Conservation (phyloP, 2,113 vertebrate species). For the Ahaetulla prasina region DNA sequence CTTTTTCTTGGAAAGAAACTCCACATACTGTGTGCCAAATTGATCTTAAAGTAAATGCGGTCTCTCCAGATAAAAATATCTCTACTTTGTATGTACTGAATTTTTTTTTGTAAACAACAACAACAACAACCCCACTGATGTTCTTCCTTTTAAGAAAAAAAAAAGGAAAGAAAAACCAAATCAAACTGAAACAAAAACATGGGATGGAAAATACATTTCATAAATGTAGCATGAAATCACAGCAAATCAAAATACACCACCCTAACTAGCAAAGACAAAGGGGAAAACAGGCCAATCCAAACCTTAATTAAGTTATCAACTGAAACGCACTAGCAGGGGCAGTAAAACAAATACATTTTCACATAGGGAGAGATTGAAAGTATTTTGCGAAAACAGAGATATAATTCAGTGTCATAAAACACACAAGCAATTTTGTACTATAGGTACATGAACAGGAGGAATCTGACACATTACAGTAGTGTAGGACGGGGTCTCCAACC, state of each 20-base stretch:
- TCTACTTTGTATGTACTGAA: background rate
- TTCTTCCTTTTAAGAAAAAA: background rate
- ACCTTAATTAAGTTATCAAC: background rate
- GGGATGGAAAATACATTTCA: background rate
- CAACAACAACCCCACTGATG: background rate
- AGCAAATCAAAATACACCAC: background rate
- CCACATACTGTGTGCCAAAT: background rate
- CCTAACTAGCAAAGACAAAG: background rate
- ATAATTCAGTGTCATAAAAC: background rate
- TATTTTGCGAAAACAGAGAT: background rate
- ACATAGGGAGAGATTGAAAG: background rate
- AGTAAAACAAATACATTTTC: background rate
- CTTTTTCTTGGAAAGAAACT: background rate
- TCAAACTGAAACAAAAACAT: background rate
- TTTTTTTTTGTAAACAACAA: background rate
- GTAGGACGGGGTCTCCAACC: no score
- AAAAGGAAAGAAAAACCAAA: background rate
- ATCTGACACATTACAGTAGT: background rate
- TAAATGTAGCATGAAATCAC: background rate
- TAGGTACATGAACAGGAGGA: background rate
- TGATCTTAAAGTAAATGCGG: background rate
- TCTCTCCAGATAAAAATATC: background rate
- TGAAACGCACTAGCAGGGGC: background rate
- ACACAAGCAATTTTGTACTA: background rate
- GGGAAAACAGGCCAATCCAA: background rate